Evolutionary conservation across 1,140 invertebrate genomes (phyloP).

Genomic region (Coptotermes formosanus): DNA sequence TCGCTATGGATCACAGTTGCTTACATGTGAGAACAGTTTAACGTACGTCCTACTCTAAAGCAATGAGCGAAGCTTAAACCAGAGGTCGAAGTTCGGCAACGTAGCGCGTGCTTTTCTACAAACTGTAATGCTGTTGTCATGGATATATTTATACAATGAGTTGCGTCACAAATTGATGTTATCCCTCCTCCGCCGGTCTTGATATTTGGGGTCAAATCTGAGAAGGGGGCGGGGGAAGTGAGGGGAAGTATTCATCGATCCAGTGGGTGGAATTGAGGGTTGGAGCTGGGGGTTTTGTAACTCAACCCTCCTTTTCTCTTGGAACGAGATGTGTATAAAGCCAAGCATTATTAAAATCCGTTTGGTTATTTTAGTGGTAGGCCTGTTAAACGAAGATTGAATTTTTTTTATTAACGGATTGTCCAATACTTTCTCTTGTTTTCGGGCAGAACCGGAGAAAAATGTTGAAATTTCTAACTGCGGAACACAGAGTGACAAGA

Average conservation of each 20-base stretch:
- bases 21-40: too few relatives aligned
- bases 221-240: not conserved
- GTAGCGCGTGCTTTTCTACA: too few relatives aligned
- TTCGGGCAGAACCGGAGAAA: too few relatives aligned
- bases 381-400: not conserved
- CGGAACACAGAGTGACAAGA: too few relatives aligned
- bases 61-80: too few relatives aligned
- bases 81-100: too few relatives aligned
- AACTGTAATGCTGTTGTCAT: too few relatives aligned
- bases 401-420: not conserved
- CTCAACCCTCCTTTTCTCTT: not conserved
- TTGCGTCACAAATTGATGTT: not conserved
- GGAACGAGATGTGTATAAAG: not conserved
- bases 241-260: not conserved
- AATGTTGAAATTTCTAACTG: too few relatives aligned
- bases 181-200: not conserved
- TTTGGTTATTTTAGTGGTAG: not conserved
- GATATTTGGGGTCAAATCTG: constrained; percentile 3
- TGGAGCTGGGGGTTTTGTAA: not conserved
- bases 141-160: not conserved
- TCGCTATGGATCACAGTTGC: too few relatives aligned
- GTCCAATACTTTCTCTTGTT: too few relatives aligned
- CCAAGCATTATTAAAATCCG: not conserved
- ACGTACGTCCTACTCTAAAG: too few relatives aligned
- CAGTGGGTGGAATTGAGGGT: not conserved